Evolutionary conservation across 2,888 invertebrate genomes (phyloP), one percentile per base, ranked within the genome.

Genomic region (Platypus cylindrus): DNA sequence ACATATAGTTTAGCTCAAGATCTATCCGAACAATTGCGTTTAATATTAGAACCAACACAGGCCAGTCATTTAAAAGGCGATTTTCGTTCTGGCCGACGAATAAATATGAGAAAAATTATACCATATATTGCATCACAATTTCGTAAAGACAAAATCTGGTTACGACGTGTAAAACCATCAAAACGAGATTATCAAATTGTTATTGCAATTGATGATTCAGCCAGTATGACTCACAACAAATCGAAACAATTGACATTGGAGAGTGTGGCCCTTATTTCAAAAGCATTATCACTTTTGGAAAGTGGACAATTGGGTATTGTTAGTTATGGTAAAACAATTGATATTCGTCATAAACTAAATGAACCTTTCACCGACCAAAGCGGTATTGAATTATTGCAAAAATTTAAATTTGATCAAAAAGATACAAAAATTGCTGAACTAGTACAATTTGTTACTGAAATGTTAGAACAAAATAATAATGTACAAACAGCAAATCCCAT

Each of bases 41-140:
- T 98, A 0, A 86, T 99, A 27, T 63, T 99, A 23, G 97, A 98
- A 58, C 98, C 98, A 1, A 93, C 94, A 0, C 83, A 87, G 50
- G 84, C 93, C 0, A 84, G 93, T 0, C 73, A 91, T 43, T 67
- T 93, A 18, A 86, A 75, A 64, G 98, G 98, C 13, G 98, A 99
- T 62, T 98, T 87, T 62, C 73, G 94, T 32, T 95, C 93, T 0
- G 98, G 98, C 1, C 83, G 91, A 41, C 74, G 98, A 5, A 83
- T 99, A 32, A 99, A 98, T 64, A 98, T 99, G 97, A 75, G 95
- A 28, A 89, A 86, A 57, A 85, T 99, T 34, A 94, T 98, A 54
- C 90, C 97, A 0, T 99, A 98, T 66, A 93, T 99, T 47, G 99
- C 99, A 12, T 95, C 95, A 41, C 87, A 97, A 61, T 99, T 95